Percentiles rank a stretch among this genome's conserved stretches.
These are phyloP conservation scores for Thymelicus sylvestris DNA, from an alignment of 2,888 invertebrate species.

Conservation along the genomic window DNA sequence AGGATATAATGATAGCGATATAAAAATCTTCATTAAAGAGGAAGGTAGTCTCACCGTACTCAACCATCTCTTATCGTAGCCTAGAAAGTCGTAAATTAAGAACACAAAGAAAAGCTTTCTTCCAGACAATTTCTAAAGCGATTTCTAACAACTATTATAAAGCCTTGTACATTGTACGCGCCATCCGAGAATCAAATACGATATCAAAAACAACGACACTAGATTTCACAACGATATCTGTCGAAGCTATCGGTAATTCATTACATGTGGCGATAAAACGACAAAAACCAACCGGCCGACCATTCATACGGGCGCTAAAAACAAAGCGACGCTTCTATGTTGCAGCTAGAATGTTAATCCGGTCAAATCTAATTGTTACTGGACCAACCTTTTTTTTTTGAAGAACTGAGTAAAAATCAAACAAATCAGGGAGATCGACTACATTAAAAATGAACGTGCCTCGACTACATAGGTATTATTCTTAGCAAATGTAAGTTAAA, in stretches of 20 bases:
- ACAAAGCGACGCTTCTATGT: conserved; percentile 27
- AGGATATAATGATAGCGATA: too few relatives aligned
- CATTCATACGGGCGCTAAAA: conserved; percentile 57
- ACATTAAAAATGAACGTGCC: too few relatives aligned
- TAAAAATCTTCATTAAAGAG: too few relatives aligned
- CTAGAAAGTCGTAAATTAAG: background rate
- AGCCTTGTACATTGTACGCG: background rate
- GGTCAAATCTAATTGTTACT: background rate
- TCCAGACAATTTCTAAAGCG: background rate
- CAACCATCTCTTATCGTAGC: background rate
- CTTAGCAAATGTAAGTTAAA: too few relatives aligned
- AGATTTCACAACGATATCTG: conserved; percentile 32
- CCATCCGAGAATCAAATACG: conserved; percentile 7
- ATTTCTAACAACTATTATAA: conserved; percentile 6
- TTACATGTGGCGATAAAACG: conserved; percentile 68
- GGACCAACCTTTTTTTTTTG: background rate
- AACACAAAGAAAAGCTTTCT: background rate
- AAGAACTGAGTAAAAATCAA: background rate
- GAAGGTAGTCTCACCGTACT: too few relatives aligned
- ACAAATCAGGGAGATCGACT: too few relatives aligned
- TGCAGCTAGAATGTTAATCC: background rate
- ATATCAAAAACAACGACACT: conserved; percentile 13
- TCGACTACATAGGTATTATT: too few relatives aligned
- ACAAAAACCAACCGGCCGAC: conserved; percentile 55
- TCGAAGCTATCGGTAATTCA: conserved; percentile 53